Base-by-base conservation (phyloP, 2,888 invertebrate species). In the Hemicrepidius hirtus region DNA sequence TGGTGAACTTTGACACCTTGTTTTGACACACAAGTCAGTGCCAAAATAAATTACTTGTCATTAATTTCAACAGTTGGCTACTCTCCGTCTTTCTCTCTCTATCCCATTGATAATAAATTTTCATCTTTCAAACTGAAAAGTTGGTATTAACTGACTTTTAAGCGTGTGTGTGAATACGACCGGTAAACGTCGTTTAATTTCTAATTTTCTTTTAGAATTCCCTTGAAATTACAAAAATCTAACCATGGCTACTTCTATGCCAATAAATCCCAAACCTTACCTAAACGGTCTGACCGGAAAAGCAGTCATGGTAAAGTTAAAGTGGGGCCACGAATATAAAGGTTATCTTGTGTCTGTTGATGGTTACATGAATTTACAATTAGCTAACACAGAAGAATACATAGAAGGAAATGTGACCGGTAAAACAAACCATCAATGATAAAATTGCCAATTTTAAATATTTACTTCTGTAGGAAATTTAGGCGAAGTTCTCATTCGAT, bases 321-420 rank as follows among this genome's bases (percentile, higher is more conserved):
- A 99, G 86, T 99, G 99, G 99, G 99, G 99, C 32, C 99, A 99
- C 87, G 99, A 99, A 87, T 99, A 99, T 87, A 98, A 98, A 91
- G 99, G 99, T 12, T 95, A 97, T 80, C 88, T 99, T 37, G 99
- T 99, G 0, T 98, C 99, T 3, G 97, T 98, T 0, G 99, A 99
- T 87, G 97, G 97, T 6, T 99, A 99, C 85, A 99, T 99, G 99
- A 99, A 99, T 86, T 88, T 99, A 78, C 98, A 99, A 88, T 87
- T 99, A 73, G 99, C 98, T 0, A 98, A 98, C 85, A 96, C 99
- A 7, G 99, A 99, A 87, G 99, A 99, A 89, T 95, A 93, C 83
- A 95, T 99, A 76, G 98, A 99, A 83, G 97, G 97, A 65, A 91
- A 90, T 76, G 91, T 93, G 76, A 96, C 97, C 79, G 98, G 98